Evolutionary conservation across 2,113 vertebrate species (phyloP).

Genomic region (Colinus virginianus): DNA sequence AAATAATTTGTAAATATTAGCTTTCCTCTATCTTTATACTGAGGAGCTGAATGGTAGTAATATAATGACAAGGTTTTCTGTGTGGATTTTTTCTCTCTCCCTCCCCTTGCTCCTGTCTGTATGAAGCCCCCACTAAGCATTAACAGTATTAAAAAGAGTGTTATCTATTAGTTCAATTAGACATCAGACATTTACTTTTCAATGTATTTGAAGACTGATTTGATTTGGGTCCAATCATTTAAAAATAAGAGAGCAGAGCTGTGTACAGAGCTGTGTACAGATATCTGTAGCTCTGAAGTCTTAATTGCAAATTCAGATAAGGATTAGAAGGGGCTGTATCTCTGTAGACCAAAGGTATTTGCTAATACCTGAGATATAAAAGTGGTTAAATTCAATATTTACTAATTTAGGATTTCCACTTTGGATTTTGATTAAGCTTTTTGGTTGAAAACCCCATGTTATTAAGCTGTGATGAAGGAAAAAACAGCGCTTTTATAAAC

Average conservation of each 20-base stretch:
- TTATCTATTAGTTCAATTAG: slow-evolving; percentile 80
- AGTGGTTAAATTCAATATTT: slow-evolving; percentile 77
- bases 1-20: slow-evolving; percentile 64
- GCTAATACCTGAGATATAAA: slow-evolving; percentile 81
- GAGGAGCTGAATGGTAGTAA: slow-evolving; percentile 53
- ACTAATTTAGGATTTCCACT: slow-evolving; percentile 77
- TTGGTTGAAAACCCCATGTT: slow-evolving; percentile 58
- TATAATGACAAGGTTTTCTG: slow-evolving; percentile 58
- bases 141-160: slow-evolving; percentile 72
- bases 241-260: slow-evolving; percentile 78
- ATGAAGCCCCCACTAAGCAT: slow-evolving; percentile 47
- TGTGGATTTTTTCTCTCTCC: not conserved
- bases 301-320: slow-evolving; percentile 87
- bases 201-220: slow-evolving; percentile 80
- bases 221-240: slow-evolving; percentile 79
- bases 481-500: slow-evolving; percentile 41
- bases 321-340: slow-evolving; percentile 80
- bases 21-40: slow-evolving; percentile 51
- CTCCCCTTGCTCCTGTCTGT: slow-evolving; percentile 39
- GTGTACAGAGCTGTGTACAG: slow-evolving; percentile 72
- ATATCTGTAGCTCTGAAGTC: slow-evolving; percentile 83
- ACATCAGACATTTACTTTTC: slow-evolving; percentile 80
- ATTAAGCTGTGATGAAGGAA: slow-evolving; percentile 40
- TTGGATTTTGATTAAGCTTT: slow-evolving; percentile 76
- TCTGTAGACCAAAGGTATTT: slow-evolving; percentile 83